These are phyloP conservation scores for Alcis repandata DNA, from an alignment of 2,888 invertebrate species.

Conservation along the genomic window DNA sequence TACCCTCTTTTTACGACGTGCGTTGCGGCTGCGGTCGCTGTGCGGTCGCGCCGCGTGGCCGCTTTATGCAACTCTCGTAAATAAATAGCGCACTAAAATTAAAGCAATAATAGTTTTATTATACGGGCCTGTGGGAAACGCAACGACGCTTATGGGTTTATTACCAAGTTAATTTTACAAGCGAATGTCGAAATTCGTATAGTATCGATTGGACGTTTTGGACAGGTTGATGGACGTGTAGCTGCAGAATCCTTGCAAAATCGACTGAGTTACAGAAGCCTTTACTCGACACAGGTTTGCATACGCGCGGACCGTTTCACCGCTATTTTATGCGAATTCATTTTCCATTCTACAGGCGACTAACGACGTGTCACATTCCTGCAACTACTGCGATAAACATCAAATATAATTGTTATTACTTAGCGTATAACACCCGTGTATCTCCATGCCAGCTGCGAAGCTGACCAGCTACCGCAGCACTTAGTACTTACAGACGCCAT, in stretches of 20 bases:
- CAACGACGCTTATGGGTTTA: conserved; percentile 37
- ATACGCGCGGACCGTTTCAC: neutral
- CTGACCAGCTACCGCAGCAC: conserved; percentile 5
- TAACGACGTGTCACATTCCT: conserved; percentile 25
- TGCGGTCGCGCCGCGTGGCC: conserved; percentile 46
- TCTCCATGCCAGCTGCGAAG: conserved; percentile 2
- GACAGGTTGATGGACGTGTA: neutral
- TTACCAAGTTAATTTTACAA: conserved; percentile 17
- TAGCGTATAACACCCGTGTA: conserved; percentile 1
- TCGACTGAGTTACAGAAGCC: neutral
- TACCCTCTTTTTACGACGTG: conserved; percentile 53
- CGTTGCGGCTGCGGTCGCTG: conserved; percentile 48
- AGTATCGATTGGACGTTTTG: neutral
- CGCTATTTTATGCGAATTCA: conserved; percentile 3
- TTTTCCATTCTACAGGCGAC: conserved; percentile 16
- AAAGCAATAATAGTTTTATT: conserved; percentile 59
- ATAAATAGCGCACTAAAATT: conserved; percentile 60
- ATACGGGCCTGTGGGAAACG: conserved; percentile 46
- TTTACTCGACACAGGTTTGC: neutral
- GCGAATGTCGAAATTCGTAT: conserved; percentile 9
- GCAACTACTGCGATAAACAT: conserved; percentile 21
- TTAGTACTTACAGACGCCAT: conserved; percentile 30
- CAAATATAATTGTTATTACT: conserved; percentile 19
- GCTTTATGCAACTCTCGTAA: conserved; percentile 57
- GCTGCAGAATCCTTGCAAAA: neutral